These are phyloP conservation scores for Alaudala cheleensis DNA, from an alignment of 2,113 vertebrate genomes.

Conservation along the genomic window DNA sequence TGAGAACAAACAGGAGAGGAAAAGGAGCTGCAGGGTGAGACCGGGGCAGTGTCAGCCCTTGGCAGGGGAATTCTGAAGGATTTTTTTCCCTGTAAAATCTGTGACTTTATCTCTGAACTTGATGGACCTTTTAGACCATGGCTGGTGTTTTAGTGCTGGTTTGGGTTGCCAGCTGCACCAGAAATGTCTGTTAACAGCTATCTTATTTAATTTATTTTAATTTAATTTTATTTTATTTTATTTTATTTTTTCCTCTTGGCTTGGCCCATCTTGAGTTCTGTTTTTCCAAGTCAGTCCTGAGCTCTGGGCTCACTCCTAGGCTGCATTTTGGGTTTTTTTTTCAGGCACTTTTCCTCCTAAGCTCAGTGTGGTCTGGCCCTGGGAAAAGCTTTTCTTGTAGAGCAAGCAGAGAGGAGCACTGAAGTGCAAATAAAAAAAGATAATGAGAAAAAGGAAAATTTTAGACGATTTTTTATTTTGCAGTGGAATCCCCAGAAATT, in stretches of 20 bases:
- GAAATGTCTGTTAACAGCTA: background rate
- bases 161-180: background rate
- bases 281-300: rapidly evolving
- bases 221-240: background rate
- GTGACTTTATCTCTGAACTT: background rate
- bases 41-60: background rate
- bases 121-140: background rate
- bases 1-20: background rate
- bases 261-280: background rate
- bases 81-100: background rate
- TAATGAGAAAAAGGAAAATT: background rate
- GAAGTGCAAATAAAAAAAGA: background rate
- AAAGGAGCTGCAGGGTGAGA: background rate
- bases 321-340: background rate
- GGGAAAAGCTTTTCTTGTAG: background rate
- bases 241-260: background rate
- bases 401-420: background rate
- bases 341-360: background rate
- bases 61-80: background rate
- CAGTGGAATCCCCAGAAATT: background rate
- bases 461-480: background rate
- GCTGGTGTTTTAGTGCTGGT: background rate
- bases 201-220: background rate
- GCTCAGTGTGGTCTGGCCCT: background rate
- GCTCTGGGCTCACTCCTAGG: background rate